phyloP scores from a whole-genome alignment of 2,888 invertebrate genomes.

The Caenorhabditis imperialis region DNA sequence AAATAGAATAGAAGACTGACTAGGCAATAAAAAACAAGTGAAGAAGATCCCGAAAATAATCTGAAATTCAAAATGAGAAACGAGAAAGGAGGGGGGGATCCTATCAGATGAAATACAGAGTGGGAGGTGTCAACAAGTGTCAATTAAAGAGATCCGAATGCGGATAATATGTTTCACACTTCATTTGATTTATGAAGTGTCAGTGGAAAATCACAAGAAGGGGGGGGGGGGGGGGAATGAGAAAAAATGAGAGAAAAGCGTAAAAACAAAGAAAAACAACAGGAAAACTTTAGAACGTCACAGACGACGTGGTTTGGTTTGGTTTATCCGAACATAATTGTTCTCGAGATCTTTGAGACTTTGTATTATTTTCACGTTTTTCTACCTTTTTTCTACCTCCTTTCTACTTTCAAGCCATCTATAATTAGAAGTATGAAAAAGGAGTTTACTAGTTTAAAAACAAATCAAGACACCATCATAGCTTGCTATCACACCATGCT shows the following conservation, averaged over 20 bases:
- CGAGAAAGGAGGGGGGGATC: neutral
- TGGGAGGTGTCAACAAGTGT: slow-evolving; percentile 39
- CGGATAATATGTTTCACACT: neutral
- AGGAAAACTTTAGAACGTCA: slow-evolving; percentile 48
- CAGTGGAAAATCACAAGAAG: neutral
- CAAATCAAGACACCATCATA: too few species aligned
- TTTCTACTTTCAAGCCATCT: too few species aligned
- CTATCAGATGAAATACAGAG: slow-evolving; percentile 29
- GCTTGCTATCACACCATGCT: too few species aligned
- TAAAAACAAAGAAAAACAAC: slow-evolving; percentile 22
- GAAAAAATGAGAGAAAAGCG: neutral
- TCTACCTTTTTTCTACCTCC: slow-evolving; percentile 17
- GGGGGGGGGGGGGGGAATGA: neutral
- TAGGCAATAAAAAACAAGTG: too few species aligned
- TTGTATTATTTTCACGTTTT: too few species aligned
- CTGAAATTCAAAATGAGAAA: slow-evolving; percentile 19
- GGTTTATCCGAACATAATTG: slow-evolving; percentile 51
- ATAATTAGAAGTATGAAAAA: slow-evolving; percentile 20
- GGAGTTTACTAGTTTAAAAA: too few species aligned
- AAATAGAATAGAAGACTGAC: neutral
- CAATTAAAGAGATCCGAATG: slow-evolving; percentile 28
- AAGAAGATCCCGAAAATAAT: slow-evolving; percentile 44
- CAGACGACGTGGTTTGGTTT: slow-evolving; percentile 4
- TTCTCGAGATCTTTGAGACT: slow-evolving; percentile 46
- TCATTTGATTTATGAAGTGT: slow-evolving; percentile 15